Conservation (phyloP, 2,888 invertebrate genomes). For the Noctua comes region DNA sequence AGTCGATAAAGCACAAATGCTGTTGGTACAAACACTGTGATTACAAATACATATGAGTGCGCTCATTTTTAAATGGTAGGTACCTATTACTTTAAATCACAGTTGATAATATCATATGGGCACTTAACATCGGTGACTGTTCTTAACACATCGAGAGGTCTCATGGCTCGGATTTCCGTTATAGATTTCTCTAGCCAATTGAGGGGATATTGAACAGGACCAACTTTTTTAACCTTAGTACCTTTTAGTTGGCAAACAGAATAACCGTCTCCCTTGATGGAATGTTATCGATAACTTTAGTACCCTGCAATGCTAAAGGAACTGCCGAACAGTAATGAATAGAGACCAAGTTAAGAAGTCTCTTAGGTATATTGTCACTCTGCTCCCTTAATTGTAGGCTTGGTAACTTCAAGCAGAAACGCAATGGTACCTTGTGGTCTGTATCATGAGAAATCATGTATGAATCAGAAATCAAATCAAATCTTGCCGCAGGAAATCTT, state of each 20-base stretch:
- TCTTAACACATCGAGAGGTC: background rate
- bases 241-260: background rate
- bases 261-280: background rate
- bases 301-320: too few relatives aligned
- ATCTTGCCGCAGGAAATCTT: background rate
- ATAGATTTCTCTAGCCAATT: background rate
- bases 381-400: background rate
- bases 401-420: background rate
- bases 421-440: too few relatives aligned
- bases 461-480: background rate
- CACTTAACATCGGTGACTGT: background rate
- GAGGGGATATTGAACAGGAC: background rate
- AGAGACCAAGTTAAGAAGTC: background rate
- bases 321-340: background rate
- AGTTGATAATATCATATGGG: slow-evolving; percentile 11
- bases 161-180: background rate
- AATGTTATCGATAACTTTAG: background rate
- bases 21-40: slow-evolving; percentile 20
- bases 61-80: slow-evolving; percentile 10
- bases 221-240: background rate
- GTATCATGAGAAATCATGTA: background rate
- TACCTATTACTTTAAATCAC: background rate
- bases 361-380: background rate
- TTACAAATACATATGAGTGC: slow-evolving; percentile 4
- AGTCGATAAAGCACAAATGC: slow-evolving; percentile 36